phyloP scores from a whole-genome alignment of 2,113 vertebrate species.

The Raja brachyura region DNA sequence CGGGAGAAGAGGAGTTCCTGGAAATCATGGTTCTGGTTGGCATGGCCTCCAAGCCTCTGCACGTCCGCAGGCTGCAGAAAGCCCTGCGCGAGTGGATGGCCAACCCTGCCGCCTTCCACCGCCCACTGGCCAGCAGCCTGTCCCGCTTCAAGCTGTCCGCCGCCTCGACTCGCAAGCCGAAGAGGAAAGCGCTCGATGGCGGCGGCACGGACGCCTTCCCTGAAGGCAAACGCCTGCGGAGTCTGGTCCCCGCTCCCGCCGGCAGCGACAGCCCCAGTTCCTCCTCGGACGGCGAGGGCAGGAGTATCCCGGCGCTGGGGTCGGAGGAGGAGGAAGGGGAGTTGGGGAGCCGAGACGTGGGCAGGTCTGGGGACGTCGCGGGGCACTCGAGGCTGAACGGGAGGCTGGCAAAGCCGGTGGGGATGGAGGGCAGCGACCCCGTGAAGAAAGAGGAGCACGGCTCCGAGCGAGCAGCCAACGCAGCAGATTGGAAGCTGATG shows the following conservation, averaged over 20 bases:
- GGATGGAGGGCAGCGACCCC: slow-evolving; percentile 72
- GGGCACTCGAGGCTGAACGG: slow-evolving; percentile 85
- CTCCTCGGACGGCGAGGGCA: no score
- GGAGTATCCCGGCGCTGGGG: no score
- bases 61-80: slow-evolving; percentile 91
- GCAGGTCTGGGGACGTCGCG: slow-evolving; percentile 60
- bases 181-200: slow-evolving; percentile 52
- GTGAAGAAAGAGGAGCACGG: slow-evolving; percentile 91
- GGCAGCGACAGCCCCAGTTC: slow-evolving; percentile 73
- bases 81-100: slow-evolving; percentile 90
- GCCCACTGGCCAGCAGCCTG: slow-evolving; percentile 60
- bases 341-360: no score
- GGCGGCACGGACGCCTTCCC: slow-evolving; percentile 61
- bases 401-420: slow-evolving; percentile 84
- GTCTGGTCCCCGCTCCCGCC: slow-evolving; percentile 60
- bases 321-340: no score
- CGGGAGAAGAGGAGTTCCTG: slow-evolving; percentile 91
- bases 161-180: slow-evolving; percentile 61
- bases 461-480: slow-evolving; percentile 85
- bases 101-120: slow-evolving; percentile 75
- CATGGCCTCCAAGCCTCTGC: slow-evolving; percentile 96
- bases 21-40: slow-evolving; percentile 98
- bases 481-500: slow-evolving; percentile 44
- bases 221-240: slow-evolving; percentile 52
- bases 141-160: slow-evolving; percentile 71